A percentile compares a stretch with the other conserved stretches of the same genome.
Evolutionary conservation across 2,113 vertebrate species (phyloP).

Genomic region (Rattus rattus): DNA sequence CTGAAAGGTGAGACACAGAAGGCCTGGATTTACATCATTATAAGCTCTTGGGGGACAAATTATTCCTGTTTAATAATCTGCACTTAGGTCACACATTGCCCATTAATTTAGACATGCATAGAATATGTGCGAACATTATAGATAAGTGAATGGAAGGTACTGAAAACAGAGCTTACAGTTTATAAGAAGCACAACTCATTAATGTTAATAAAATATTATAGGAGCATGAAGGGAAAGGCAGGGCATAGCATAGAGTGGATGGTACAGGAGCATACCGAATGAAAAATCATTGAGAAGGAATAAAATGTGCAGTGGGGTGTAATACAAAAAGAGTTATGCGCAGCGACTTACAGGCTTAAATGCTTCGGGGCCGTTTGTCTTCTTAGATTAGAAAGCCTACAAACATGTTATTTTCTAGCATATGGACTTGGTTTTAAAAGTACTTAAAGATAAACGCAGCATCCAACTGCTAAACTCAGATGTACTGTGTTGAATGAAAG

Average conservation of each 20-base stretch:
- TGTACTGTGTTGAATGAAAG: not conserved
- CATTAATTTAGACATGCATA: not conserved
- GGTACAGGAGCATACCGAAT: not conserved
- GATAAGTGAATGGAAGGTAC: conserved; percentile 28
- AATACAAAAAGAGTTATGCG: conserved; percentile 5
- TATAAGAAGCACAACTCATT: not conserved
- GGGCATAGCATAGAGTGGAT: not conserved
- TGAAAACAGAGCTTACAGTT: conserved; percentile 12
- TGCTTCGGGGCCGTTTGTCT: not conserved
- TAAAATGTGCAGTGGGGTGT: not conserved
- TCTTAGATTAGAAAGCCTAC: not conserved
- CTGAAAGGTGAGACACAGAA: conserved; percentile 29
- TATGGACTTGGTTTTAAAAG: not conserved
- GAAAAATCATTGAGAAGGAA: not conserved
- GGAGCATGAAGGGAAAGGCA: not conserved
- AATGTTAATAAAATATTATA: conserved; percentile 35
- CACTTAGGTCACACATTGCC: conserved; percentile 30
- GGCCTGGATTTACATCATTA: not conserved
- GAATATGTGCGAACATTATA: not conserved
- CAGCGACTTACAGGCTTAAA: not conserved
- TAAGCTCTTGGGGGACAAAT: not conserved
- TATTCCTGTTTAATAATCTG: conserved; percentile 8
- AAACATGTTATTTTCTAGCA: not conserved
- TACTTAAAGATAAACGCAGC: not conserved
- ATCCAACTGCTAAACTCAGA: not conserved